Base-by-base conservation (phyloP, 1,140 invertebrate species). In the Matsumurasca onukii region DNA sequence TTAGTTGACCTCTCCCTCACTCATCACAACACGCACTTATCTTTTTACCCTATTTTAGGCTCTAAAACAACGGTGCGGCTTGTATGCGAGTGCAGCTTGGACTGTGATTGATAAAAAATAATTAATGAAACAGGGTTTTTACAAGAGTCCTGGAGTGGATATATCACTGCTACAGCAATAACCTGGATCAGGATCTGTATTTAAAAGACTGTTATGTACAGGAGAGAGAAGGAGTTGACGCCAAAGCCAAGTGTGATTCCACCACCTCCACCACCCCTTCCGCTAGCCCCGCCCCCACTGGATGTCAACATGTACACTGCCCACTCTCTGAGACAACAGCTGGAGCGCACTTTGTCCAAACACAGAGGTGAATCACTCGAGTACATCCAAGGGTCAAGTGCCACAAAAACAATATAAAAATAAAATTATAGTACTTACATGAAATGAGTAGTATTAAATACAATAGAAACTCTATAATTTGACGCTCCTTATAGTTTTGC, bases 181-280 rank as follows among this genome's bases (percentile, higher is more conserved):
- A n/a, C n/a, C n/a, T n/a, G n/a, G n/a, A n/a, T n/a, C n/a, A n/a
- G n/a, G n/a, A n/a, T n/a, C n/a, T n/a, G n/a, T n/a, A n/a, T n/a
- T n/a, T n/a, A n/a, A n/a, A 61, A 13, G 13, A 27, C 30, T 22
- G 27, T 25, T 61, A 12, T 2, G 13, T 67, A 5, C 20, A 67
- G 25, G 12, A 22, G 67, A 29, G 67, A 68, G 39, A 68, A 68
- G 30, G 55, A 68, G 57, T 31, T 68, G 57, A 62, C 67, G 29
- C 25, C 63, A 9, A 68, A 68, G 31, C 67, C 20, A 20, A 63
- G 45, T 29, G 57, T 68, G 20, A 39, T 68, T 0, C 66, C 66
- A 2, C 25, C 55, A n/a, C 57, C 67, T n/a, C 67, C 67, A 48
- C 66, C 66, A 1, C 67, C 67, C 15, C 67, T 57, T 1, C 67